phyloP scores from a whole-genome alignment of 2,797 vertebrate species.

The Pangasius mekongensis region DNA sequence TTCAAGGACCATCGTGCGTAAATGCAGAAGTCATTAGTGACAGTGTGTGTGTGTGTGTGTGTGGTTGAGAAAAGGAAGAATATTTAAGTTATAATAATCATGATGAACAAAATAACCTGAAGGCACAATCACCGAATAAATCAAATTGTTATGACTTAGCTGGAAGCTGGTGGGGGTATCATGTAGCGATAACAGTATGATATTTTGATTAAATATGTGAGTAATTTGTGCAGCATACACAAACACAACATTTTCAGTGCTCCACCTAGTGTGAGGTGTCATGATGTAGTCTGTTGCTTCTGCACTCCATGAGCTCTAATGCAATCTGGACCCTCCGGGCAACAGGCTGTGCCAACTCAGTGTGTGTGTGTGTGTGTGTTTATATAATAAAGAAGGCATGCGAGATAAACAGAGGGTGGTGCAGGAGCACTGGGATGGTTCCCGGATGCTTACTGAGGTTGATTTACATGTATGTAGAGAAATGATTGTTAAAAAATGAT shows the following conservation, averaged over 20 bases:
- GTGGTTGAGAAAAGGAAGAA: background rate
- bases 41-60: background rate
- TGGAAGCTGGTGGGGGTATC: background rate
- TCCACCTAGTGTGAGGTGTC: background rate
- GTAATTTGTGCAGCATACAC: background rate
- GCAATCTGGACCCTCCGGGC: conserved; percentile 66
- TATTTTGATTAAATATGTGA: background rate
- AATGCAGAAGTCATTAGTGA: background rate
- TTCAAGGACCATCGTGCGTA: background rate
- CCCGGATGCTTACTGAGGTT: background rate
- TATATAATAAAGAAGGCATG: conserved; percentile 2
- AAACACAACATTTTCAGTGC: background rate
- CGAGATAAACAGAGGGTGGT: background rate
- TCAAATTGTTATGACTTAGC: background rate
- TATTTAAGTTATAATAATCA: background rate
- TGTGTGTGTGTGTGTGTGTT: conserved; percentile 13
- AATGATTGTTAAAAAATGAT: background rate
- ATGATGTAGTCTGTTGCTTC: conserved; percentile 19
- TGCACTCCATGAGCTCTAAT: conserved; percentile 40
- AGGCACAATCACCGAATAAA: background rate
- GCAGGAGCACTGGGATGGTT: conserved; percentile 11
- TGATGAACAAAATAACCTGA: background rate
- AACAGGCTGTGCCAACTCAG: conserved; percentile 48
- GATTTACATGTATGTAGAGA: background rate
- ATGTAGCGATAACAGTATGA: background rate